phyloP scores from a whole-genome alignment of 2,888 invertebrate genomes.

The Synanthedon vespiformis region DNA sequence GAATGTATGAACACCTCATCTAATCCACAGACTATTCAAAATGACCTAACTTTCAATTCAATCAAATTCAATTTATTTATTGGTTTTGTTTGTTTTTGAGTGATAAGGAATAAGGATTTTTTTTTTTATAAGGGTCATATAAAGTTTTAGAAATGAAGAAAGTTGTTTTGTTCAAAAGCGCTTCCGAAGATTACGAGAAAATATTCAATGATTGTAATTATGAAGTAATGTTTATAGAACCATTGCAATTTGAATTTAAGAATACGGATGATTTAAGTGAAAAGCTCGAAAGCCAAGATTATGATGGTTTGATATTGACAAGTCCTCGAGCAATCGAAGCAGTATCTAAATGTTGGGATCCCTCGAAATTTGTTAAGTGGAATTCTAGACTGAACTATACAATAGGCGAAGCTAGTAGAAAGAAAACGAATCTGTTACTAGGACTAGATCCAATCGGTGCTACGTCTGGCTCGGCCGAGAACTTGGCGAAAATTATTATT shows the following conservation, averaged over 20 bases:
- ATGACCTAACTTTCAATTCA: too few relatives aligned
- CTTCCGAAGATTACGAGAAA: conserved; percentile 47
- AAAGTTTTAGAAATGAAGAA: conserved; percentile 40
- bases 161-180: conserved; percentile 50
- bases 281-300: conserved; percentile 25
- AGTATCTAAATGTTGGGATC: conserved; percentile 46
- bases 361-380: conserved; percentile 43
- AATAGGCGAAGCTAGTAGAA: conserved; percentile 40
- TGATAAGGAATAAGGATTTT: too few relatives aligned
- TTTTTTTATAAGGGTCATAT: too few relatives aligned
- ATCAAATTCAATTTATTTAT: too few relatives aligned
- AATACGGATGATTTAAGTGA: conserved; percentile 26
- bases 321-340: conserved; percentile 53
- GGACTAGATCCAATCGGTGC: conserved; percentile 44
- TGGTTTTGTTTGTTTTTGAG: too few relatives aligned
- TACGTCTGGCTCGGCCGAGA: conserved; percentile 43
- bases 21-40: too few relatives aligned
- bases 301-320: conserved; percentile 44
- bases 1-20: too few relatives aligned
- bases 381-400: conserved; percentile 40
- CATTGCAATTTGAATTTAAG: conserved; percentile 39
- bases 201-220: conserved; percentile 37
- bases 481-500: conserved; percentile 35
- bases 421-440: conserved; percentile 32
- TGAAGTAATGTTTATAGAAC: conserved; percentile 48